Conservation (phyloP, 2,113 vertebrate genomes). For the Neotoma lepida region DNA sequence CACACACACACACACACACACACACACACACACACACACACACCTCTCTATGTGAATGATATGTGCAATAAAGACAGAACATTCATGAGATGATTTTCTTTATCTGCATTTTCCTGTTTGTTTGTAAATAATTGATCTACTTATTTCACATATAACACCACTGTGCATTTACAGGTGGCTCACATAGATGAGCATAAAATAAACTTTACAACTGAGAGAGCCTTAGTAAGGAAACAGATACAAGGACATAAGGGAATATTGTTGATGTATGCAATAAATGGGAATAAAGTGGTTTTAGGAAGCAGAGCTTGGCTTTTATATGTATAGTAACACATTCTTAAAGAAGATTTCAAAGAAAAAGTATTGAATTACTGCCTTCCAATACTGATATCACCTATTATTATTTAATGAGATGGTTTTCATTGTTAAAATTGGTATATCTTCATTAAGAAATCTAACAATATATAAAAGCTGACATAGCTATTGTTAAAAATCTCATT, state of each 20-base stretch:
- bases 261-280: background rate
- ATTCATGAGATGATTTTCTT: background rate
- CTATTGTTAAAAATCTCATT: background rate
- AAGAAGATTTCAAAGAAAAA: background rate
- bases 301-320: background rate
- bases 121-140: constrained; percentile 17
- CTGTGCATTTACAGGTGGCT: background rate
- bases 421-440: background rate
- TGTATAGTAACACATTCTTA: background rate
- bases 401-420: background rate
- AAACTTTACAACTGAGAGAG: background rate
- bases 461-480: constrained; percentile 11
- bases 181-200: background rate
- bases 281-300: background rate
- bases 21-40: too few relatives aligned
- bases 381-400: background rate
- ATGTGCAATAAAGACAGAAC: background rate
- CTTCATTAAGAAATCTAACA: background rate
- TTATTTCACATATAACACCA: background rate
- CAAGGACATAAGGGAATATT: background rate
- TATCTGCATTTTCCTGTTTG: background rate
- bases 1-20: too few relatives aligned
- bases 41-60: background rate
- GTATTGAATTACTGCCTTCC: background rate
- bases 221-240: background rate